Conservation (phyloP, 2,797 vertebrate genomes). For the Philypnodon macrostomus region DNA sequence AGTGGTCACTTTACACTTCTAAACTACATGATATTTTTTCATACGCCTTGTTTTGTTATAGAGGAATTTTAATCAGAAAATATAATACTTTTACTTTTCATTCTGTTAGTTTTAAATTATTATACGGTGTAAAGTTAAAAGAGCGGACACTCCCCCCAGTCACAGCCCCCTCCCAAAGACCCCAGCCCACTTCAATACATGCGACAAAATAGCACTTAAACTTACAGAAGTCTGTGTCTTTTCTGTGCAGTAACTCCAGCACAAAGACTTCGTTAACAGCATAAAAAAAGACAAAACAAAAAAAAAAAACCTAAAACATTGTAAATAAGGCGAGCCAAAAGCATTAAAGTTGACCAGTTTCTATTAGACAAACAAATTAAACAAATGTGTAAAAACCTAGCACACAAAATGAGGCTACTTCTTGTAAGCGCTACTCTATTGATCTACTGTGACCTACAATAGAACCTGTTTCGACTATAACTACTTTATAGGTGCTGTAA, state of each 20-base stretch:
- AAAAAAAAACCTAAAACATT: too few species aligned
- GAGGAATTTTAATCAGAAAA: neutral
- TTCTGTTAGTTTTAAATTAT: slow-evolving; percentile 30
- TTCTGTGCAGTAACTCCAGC: neutral
- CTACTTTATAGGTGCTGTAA: too few species aligned
- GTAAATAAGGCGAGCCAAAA: too few species aligned
- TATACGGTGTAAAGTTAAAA: slow-evolving; percentile 19
- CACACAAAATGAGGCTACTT: too few species aligned
- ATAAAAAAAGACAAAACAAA: too few species aligned
- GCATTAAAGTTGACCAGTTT: too few species aligned
- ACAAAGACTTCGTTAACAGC: too few species aligned
- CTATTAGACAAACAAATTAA: too few species aligned
- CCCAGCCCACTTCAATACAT: slow-evolving; percentile 36
- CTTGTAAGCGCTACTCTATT: too few species aligned
- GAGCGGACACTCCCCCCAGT: slow-evolving; percentile 59
- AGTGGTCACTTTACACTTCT: neutral
- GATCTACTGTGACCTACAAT: too few species aligned
- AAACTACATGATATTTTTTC: neutral
- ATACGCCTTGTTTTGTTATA: neutral
- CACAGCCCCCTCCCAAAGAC: slow-evolving; percentile 48
- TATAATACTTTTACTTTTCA: slow-evolving; percentile 41
- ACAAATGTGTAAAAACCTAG: too few species aligned
- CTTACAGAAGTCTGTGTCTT: neutral
- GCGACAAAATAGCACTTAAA: neutral
- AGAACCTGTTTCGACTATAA: too few species aligned